These are phyloP conservation scores for Ectemnius lituratus DNA, from an alignment of 2,888 invertebrate genomes.

Conservation along the genomic window DNA sequence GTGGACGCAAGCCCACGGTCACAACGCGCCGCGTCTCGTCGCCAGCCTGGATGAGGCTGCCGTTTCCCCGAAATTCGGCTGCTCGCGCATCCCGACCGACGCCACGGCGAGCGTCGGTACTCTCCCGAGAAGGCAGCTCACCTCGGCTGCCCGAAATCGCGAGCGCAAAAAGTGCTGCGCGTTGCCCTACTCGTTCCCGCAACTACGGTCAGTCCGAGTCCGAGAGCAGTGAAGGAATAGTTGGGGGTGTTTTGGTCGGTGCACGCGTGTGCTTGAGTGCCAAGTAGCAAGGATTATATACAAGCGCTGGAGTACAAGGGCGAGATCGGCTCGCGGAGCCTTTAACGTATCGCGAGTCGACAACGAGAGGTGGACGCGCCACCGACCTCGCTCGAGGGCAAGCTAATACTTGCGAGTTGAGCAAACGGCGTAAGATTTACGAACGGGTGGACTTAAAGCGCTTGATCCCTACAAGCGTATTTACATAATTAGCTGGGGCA, in stretches of 20 bases:
- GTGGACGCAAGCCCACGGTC: slow-evolving; percentile 1
- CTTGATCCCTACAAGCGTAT: slow-evolving; percentile 63
- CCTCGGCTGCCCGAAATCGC: too few relatives aligned
- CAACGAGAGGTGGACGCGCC: too few relatives aligned
- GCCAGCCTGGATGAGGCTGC: background rate
- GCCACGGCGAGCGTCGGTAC: background rate
- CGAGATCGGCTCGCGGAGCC: too few relatives aligned
- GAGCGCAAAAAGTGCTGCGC: too few relatives aligned
- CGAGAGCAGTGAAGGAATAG: background rate
- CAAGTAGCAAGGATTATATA: slow-evolving; percentile 40
- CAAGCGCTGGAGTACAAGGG: too few relatives aligned
- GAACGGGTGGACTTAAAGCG: slow-evolving; percentile 66
- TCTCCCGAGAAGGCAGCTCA: too few relatives aligned
- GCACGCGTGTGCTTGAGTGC: slow-evolving; percentile 50
- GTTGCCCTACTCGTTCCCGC: too few relatives aligned
- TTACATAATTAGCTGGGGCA: slow-evolving; percentile 59
- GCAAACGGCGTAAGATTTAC: slow-evolving; percentile 48
- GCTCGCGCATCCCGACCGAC: slow-evolving; percentile 11
- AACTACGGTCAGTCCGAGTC: too few relatives aligned
- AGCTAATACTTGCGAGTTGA: background rate
- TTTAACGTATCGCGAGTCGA: too few relatives aligned
- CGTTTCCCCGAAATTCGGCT: slow-evolving; percentile 5
- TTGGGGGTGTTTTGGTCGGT: slow-evolving; percentile 13
- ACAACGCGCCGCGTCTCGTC: background rate
- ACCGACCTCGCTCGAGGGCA: background rate